Percentiles rank a stretch among this genome's conserved stretches.
Evolutionary conservation across 2,113 vertebrate genomes (phyloP).

Genomic region (Pterocles orientalis): DNA sequence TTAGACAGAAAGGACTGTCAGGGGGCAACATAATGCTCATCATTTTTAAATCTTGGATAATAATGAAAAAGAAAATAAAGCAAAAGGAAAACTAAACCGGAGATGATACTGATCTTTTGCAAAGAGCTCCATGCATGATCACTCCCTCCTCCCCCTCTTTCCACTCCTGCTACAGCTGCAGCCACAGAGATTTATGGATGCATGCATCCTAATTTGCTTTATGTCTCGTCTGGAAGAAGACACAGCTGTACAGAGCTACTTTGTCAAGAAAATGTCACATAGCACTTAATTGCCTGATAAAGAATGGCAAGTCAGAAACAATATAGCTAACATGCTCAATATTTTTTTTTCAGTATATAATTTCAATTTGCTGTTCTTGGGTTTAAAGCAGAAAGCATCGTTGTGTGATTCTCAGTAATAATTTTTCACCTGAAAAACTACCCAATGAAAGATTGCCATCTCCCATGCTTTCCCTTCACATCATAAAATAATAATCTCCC

Average conservation of each 20-base stretch:
- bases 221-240: conserved; percentile 38
- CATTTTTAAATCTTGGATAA: background rate
- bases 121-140: background rate
- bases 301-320: conserved; percentile 42
- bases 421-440: background rate
- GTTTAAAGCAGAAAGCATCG: background rate
- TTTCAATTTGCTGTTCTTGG: background rate
- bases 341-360: background rate
- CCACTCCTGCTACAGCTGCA: background rate
- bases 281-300: conserved; percentile 58
- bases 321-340: background rate
- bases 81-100: background rate
- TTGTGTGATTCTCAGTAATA: background rate
- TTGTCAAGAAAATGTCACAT: conserved; percentile 57
- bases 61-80: background rate
- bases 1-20: background rate
- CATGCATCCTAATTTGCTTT: conserved; percentile 2
- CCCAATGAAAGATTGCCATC: background rate
- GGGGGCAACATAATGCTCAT: background rate
- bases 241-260: conserved; percentile 39
- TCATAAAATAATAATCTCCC: background rate
- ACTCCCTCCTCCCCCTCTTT: background rate
- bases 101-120: background rate
- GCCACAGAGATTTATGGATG: conserved; percentile 45
- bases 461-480: background rate